A percentile compares a stretch with the other conserved stretches of the same genome.
These are phyloP conservation scores for Pheosia gnoma DNA, from an alignment of 2,888 invertebrate species.

Conservation along the genomic window DNA sequence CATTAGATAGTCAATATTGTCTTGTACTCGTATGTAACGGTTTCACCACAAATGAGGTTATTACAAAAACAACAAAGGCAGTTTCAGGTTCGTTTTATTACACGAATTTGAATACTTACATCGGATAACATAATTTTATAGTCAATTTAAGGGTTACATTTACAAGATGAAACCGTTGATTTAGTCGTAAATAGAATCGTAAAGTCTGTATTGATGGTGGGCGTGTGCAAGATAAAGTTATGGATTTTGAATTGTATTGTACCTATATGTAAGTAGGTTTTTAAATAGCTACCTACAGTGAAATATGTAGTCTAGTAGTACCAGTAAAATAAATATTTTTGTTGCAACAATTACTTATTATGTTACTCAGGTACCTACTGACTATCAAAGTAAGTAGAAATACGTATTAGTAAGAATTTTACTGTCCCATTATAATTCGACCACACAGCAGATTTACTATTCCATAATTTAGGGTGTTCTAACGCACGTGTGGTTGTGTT, in stretches of 20 bases:
- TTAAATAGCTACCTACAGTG: too few species aligned
- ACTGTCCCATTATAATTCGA: conserved; percentile 13
- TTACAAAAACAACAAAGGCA: conserved; percentile 39
- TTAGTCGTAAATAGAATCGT: conserved; percentile 71
- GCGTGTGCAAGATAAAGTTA: conserved; percentile 61
- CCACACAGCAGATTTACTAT: conserved; percentile 34
- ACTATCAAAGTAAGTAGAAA: too few species aligned
- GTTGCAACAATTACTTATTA: too few species aligned
- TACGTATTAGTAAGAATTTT: too few species aligned
- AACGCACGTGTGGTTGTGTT: conserved; percentile 53
- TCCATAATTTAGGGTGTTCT: conserved; percentile 40
- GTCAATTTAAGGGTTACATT: conserved; percentile 71
- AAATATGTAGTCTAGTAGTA: too few species aligned
- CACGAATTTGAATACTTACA: conserved; percentile 56
- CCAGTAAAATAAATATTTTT: too few species aligned
- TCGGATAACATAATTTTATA: conserved; percentile 69
- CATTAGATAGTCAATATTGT: too few species aligned
- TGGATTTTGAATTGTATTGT: conserved; percentile 60
- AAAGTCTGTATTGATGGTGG: conserved; percentile 66
- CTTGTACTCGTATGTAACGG: not conserved
- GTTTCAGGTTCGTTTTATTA: conserved; percentile 55
- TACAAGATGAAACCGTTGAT: conserved; percentile 75
- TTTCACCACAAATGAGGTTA: conserved; percentile 11
- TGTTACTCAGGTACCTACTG: too few species aligned
- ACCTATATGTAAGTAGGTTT: not conserved